Evolutionary conservation across 1,140 invertebrate genomes (phyloP), one percentile per base, ranked within the genome.

Genomic region (Pseudomyrmex dendroicus): DNA sequence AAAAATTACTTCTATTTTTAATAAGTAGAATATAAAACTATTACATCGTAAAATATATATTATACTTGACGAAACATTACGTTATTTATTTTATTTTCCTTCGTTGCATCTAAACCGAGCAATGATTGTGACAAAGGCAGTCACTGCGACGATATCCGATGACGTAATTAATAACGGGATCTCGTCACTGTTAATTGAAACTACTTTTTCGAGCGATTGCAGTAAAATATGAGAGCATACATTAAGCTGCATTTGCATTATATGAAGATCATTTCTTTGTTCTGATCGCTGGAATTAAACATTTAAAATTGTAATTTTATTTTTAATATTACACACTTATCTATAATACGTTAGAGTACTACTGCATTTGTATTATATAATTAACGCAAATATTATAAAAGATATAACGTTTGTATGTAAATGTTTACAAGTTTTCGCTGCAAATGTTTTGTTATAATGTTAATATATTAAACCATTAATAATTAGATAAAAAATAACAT

Each of bases 101-200:
- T 7, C 61, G 9, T 48, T 46, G 50, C 61, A 66, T 57, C 57
- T 83, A 83, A 83, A 25, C 20, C 52, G 44, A 63, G 54, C 80
- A 25, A 73, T 82, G n/a, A 57, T 46, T 64, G 74, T 76, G 59
- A 63, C 61, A 83, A 83, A 64, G 61, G 4, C 52, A 46, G 25
- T 64, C 64, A 83, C 13, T 56, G 50, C 52, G 52, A n/a, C n/a
- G 72, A 48, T 48, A 57, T 17, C 9, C 9, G 25, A 63, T 83
- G 61, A 76, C 17, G 80, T 10, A 83, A 83, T 76, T 66, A 62
- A 46, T 73, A 74, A 82, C 25, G 68, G n/a, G 13, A 63, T 52
- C 57, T 35, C 10, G n/a, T 61, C 15, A 13, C 3, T 44, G 46
- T 62, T 35, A 25, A 35, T 50, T 10, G 56, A 12, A 12, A 46